Percentiles rank a stretch among this genome's conserved stretches.
These are phyloP conservation scores for Varanus salvator DNA, from an alignment of 2,113 vertebrate genomes.

Conservation along the genomic window DNA sequence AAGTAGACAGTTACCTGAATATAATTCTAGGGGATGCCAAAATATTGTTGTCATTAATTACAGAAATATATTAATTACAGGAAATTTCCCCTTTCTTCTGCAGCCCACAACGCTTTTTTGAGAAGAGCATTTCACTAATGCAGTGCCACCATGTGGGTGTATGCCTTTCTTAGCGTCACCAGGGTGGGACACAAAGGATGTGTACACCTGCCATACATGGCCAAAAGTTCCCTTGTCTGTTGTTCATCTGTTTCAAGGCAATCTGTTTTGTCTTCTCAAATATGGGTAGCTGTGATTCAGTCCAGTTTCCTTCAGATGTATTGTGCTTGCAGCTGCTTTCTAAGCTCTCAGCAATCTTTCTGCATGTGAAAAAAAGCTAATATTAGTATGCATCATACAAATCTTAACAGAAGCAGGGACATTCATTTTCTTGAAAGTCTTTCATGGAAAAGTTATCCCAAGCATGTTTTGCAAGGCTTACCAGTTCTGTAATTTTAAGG, in stretches of 20 bases:
- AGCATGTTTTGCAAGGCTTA: background rate
- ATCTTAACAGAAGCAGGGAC: background rate
- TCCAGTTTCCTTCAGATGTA: no score
- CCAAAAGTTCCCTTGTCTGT: background rate
- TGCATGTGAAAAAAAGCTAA: no score
- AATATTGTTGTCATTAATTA: background rate
- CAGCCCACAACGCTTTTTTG: no score
- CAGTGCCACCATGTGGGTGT: no score
- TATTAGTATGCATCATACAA: background rate
- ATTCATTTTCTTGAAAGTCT: background rate
- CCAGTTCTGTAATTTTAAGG: background rate
- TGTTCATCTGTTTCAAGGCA: background rate
- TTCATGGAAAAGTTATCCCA: background rate
- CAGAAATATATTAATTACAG: background rate
- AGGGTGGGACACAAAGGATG: no score
- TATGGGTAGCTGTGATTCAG: no score
- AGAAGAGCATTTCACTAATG: no score
- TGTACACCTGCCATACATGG: background rate
- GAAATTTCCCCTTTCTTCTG: no score
- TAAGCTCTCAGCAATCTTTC: no score
- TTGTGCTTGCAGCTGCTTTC: no score
- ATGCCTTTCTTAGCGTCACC: no score
- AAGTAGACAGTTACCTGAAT: background rate
- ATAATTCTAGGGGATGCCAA: background rate
- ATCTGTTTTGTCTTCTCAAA: no score